phyloP scores from a whole-genome alignment of 2,113 vertebrate species.

The Epinephelus moara region DNA sequence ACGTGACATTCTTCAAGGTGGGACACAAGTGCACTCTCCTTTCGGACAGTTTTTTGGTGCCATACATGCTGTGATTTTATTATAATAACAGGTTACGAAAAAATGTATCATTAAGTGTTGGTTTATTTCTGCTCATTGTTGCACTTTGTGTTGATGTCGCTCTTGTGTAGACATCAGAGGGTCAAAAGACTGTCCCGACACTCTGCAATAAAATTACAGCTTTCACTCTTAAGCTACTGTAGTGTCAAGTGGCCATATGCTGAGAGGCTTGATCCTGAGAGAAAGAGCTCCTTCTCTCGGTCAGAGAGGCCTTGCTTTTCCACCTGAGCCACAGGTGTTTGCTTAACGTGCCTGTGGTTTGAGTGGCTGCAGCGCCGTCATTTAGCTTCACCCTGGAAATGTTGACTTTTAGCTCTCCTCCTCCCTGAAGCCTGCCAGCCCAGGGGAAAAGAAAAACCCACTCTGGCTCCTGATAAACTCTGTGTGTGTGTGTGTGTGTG shows the following conservation, averaged over 20 bases:
- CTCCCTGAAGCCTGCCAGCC: slow-evolving; percentile 37
- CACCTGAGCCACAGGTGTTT: slow-evolving; percentile 81
- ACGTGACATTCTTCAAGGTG: no score
- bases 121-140: neutral
- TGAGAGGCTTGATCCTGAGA: slow-evolving; percentile 59
- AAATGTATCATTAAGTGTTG: neutral
- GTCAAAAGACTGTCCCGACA: neutral
- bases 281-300: slow-evolving; percentile 70
- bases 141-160: neutral
- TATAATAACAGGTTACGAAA: no score
- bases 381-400: slow-evolving; percentile 73
- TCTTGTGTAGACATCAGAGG: neutral
- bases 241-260: slow-evolving; percentile 46
- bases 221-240: slow-evolving; percentile 15
- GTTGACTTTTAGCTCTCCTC: slow-evolving; percentile 64
- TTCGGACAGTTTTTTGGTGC: no score
- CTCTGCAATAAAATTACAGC: slow-evolving; percentile 16
- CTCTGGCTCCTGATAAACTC: slow-evolving; percentile 56
- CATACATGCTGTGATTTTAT: no score
- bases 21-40: no score
- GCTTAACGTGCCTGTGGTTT: slow-evolving; percentile 74
- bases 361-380: slow-evolving; percentile 60
- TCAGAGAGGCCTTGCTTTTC: slow-evolving; percentile 63
- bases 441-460: slow-evolving; percentile 38
- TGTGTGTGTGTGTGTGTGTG: slow-evolving; percentile 28